These are phyloP conservation scores for Clusia tigrina DNA, from an alignment of 2,888 invertebrate genomes.

Conservation along the genomic window DNA sequence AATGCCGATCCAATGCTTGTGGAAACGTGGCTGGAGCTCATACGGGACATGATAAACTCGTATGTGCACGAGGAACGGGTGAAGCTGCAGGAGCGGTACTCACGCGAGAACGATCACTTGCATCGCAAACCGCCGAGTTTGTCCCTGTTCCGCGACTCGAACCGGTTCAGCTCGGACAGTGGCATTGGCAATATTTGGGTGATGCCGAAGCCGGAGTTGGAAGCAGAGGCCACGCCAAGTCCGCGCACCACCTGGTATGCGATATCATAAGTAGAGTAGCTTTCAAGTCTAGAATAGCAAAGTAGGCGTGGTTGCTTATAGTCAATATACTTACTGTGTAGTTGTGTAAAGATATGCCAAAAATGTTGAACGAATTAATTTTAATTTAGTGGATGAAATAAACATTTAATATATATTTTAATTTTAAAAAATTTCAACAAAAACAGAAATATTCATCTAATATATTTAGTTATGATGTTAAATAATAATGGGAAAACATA, in stretches of 20 bases:
- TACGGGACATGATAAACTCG: constrained; percentile 58
- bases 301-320: not conserved
- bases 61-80: constrained; percentile 58
- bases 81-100: constrained; percentile 56
- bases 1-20: constrained; percentile 51
- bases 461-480: no score
- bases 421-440: no score
- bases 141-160: constrained; percentile 59
- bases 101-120: constrained; percentile 54
- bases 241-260: constrained; percentile 63
- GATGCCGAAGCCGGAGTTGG: constrained; percentile 54
- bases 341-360: not conserved
- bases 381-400: not conserved
- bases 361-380: not conserved
- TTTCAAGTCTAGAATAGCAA: not conserved
- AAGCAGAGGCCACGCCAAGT: constrained; percentile 36
- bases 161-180: constrained; percentile 62
- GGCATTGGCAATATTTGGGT: constrained; percentile 62
- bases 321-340: not conserved
- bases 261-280: constrained; percentile 32
- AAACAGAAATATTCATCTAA: no score
- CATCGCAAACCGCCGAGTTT: constrained; percentile 58
- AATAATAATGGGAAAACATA: no score
- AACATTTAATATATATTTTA: not conserved
- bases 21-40: constrained; percentile 57